These are phyloP conservation scores for Dreissena rostriformis DNA, from an alignment of 1,140 invertebrate species.

Conservation along the genomic window DNA sequence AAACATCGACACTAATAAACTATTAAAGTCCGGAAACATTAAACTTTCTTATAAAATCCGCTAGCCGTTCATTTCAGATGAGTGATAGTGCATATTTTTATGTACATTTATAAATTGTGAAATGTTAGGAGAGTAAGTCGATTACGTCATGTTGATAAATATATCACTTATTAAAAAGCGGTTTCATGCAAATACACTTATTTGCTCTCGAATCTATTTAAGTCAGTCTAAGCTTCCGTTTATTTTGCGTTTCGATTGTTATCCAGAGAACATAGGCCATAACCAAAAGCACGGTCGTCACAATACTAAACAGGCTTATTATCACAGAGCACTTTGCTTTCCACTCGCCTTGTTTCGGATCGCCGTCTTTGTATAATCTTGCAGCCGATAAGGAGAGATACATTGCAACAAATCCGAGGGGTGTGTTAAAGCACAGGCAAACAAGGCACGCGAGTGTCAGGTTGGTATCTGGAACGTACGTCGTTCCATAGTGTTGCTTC, in stretches of 20 bases:
- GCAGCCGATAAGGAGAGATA: slow-evolving; percentile 54
- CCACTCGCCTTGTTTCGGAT: slow-evolving; percentile 34
- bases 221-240: slow-evolving; percentile 19
- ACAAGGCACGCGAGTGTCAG: slow-evolving; percentile 52
- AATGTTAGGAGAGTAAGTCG: too few relatives aligned
- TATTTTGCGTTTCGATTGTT: slow-evolving; percentile 27
- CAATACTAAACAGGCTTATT: slow-evolving; percentile 53
- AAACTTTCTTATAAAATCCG: too few relatives aligned
- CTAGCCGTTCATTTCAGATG: too few relatives aligned
- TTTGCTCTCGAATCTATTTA: too few relatives aligned
- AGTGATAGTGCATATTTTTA: too few relatives aligned
- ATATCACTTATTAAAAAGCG: too few relatives aligned
- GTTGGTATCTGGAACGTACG: slow-evolving; percentile 54
- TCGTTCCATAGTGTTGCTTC: neutral
- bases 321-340: slow-evolving; percentile 48
- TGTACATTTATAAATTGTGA: too few relatives aligned
- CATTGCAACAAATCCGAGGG: slow-evolving; percentile 55
- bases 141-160: too few relatives aligned
- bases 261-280: slow-evolving; percentile 48
- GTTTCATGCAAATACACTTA: too few relatives aligned
- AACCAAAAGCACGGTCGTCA: slow-evolving; percentile 53
- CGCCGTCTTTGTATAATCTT: slow-evolving; percentile 46
- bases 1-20: too few relatives aligned
- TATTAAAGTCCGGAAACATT: too few relatives aligned
- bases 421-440: slow-evolving; percentile 53